These are phyloP conservation scores for Theristicus caerulescens DNA, from an alignment of 2,113 vertebrate species.

Conservation along the genomic window DNA sequence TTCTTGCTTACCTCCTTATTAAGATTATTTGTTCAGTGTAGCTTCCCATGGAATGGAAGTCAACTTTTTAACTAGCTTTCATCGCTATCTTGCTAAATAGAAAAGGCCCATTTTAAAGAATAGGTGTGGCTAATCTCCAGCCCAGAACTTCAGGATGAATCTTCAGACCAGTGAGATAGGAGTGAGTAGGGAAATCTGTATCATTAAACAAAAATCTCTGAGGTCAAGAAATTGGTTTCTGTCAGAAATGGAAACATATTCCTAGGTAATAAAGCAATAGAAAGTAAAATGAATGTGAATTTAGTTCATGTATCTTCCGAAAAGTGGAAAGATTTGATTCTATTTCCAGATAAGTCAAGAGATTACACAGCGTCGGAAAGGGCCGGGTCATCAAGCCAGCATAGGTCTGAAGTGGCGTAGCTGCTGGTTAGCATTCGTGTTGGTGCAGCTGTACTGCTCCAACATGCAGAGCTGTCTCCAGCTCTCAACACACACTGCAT, in stretches of 20 bases:
- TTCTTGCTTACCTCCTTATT: neutral
- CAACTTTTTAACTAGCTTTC: neutral
- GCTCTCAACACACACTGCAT: neutral
- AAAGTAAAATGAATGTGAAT: neutral
- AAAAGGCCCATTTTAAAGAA: neutral
- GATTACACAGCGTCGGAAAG: fast-evolving
- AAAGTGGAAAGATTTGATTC: neutral
- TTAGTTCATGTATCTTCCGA: neutral
- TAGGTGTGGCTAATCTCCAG: neutral
- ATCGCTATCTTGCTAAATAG: too few species aligned
- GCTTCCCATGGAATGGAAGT: neutral
- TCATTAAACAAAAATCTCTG: neutral
- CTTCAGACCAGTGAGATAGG: neutral
- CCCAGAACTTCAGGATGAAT: neutral
- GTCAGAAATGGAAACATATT: neutral
- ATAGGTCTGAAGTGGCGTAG: neutral
- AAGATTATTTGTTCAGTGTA: neutral
- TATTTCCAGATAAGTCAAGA: neutral
- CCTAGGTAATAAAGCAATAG: neutral
- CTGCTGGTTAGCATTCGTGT: neutral
- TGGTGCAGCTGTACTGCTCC: neutral
- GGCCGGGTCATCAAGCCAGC: neutral
- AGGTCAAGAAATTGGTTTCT: neutral
- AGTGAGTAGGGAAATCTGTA: neutral
- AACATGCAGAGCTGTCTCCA: too few species aligned